These are phyloP conservation scores for Smutsia temminckii DNA, from an alignment of 2,797 vertebrate genomes.

Conservation along the genomic window DNA sequence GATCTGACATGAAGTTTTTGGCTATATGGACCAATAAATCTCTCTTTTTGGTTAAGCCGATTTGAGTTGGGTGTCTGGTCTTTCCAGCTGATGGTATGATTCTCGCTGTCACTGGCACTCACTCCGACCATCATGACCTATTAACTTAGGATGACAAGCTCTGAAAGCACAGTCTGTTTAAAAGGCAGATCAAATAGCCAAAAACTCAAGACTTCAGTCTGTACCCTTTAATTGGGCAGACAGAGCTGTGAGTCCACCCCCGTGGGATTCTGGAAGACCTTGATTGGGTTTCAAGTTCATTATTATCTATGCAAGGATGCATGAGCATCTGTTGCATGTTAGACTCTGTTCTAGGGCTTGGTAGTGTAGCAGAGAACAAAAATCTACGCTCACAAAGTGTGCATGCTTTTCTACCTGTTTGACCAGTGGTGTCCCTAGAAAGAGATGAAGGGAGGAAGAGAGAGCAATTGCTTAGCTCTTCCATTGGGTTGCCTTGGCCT, in stretches of 20 bases:
- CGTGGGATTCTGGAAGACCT: background rate
- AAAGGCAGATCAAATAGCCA: background rate
- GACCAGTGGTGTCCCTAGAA: background rate
- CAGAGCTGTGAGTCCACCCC: background rate
- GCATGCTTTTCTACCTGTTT: background rate
- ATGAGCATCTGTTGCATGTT: background rate
- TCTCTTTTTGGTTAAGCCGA: background rate
- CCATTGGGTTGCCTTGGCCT: background rate
- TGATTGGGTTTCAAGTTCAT: background rate
- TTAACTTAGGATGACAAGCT: background rate
- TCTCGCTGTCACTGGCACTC: background rate
- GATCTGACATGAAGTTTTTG: background rate
- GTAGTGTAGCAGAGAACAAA: background rate
- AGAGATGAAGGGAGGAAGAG: background rate
- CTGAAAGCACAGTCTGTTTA: background rate
- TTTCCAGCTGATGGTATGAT: background rate
- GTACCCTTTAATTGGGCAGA: background rate
- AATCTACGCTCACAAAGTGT: background rate
- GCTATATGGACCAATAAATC: background rate
- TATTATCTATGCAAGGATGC: background rate
- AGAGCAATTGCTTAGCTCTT: background rate
- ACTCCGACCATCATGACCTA: accelerated
- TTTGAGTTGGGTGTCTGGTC: background rate
- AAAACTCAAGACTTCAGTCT: background rate
- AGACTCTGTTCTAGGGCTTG: background rate